Evolutionary conservation across 2,888 invertebrate genomes (phyloP), one percentile per base, ranked within the genome.

Genomic region (Callimorpha dominula): DNA sequence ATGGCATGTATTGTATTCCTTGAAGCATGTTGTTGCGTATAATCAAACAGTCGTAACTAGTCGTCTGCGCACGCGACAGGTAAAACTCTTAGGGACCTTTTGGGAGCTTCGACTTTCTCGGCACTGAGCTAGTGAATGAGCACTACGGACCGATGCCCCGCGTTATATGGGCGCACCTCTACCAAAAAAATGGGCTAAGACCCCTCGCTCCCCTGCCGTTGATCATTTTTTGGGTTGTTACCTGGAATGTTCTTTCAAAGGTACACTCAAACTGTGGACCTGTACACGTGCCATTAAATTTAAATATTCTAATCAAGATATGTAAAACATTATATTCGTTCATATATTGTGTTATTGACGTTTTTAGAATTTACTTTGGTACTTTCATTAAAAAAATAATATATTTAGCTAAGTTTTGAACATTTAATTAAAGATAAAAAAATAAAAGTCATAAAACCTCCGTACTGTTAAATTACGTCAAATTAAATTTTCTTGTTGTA

Each of bases 271-370:
- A 82, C 85, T 83, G 82, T 84, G 84, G 83, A 84, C 85, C 86
- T 85, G 86, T 92, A 92, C 94, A 91, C 94, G 94, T 95, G 94
- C 94, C 95, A 91, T 88, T 89, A 87, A 91, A 91, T 91, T 88
- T 78, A 90, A 90, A 87, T 86, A 86, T 79, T 70, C 86, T 88
- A 89, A 89, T 88, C 88, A 82, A 78, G 77, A 78, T 81, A 74
- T 81, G 75, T 80, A 72, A 65, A 66, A 67, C 31, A n/a, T 60
- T 73, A 71, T 74, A 50, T 73, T 54, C 12, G 20, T n/a, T 68
- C 15, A 31, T n/a, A 14, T 77, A 46, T 43, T 43, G 20, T 12
- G 15, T 31, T 49, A 49, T 46, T 46, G 6, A 8, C 9, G 43
- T 17, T 42, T 64, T 17, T 42, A 17, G 42, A 64, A 64, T 42